phyloP scores from a whole-genome alignment of 37 sponge, comb jelly and placozoan species.

The Haliclona indistincta region DNA sequence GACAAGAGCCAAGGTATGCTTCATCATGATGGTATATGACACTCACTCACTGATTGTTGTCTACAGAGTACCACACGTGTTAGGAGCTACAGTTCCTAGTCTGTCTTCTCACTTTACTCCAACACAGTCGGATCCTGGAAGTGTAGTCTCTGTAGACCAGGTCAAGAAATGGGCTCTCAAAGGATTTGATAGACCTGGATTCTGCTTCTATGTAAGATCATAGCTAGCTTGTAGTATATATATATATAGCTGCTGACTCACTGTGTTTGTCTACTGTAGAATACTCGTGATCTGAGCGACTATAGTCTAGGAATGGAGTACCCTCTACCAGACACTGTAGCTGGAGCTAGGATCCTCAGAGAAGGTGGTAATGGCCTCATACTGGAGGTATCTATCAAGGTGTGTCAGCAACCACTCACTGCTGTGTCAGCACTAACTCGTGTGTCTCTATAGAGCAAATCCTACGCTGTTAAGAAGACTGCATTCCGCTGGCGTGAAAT shows the following conservation, averaged over 20 bases:
- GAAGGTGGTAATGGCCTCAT: constrained; percentile 6
- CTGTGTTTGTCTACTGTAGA: not conserved
- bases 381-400: not conserved
- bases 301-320: not conserved
- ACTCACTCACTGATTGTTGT: too few species aligned
- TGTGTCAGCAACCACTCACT: too few species aligned
- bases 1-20: too few species aligned
- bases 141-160: not conserved
- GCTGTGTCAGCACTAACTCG: too few species aligned
- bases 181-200: constrained; percentile 11
- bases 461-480: not conserved
- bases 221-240: not conserved
- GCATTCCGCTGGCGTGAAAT: not conserved
- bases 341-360: not conserved
- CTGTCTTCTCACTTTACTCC: too few species aligned
- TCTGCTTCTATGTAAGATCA: constrained; percentile 11
- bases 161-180: not conserved
- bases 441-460: too few species aligned
- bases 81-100: too few species aligned
- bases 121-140: too few species aligned
- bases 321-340: not conserved
- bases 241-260: not conserved
- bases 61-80: too few species aligned
- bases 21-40: too few species aligned
- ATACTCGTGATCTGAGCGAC: not conserved